A percentile compares a stretch with the other conserved stretches of the same genome.
Evolutionary conservation across 2,888 invertebrate genomes (phyloP).

Genomic region (Euplexia lucipara): DNA sequence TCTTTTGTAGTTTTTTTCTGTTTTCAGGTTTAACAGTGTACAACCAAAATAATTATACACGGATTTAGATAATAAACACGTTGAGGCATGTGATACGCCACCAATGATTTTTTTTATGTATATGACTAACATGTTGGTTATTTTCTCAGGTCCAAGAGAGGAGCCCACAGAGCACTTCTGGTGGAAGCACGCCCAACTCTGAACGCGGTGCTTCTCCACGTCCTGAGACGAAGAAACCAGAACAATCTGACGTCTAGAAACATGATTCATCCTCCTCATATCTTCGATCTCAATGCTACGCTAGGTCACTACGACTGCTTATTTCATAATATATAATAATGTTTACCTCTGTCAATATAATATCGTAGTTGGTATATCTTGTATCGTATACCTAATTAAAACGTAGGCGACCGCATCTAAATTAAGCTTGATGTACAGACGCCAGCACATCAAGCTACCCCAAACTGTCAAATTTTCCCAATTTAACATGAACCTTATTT

Average conservation of each 20-base stretch:
- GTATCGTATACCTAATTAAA: constrained; percentile 30
- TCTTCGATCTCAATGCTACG: constrained; percentile 10
- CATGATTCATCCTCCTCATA: constrained; percentile 12
- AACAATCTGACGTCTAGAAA: constrained; percentile 17
- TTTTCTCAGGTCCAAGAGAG: constrained; percentile 82
- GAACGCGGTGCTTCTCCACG: constrained; percentile 79
- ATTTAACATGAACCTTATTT: too few species aligned
- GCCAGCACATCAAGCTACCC: too few species aligned
- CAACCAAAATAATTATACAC: background rate
- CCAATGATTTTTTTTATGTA: background rate
- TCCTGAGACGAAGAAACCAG: constrained; percentile 62
- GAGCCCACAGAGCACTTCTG: constrained; percentile 87
- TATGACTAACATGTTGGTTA: constrained; percentile 35
- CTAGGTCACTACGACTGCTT: constrained; percentile 21
- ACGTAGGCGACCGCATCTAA: constrained; percentile 43
- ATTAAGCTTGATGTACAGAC: constrained; percentile 31
- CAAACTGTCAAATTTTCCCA: too few species aligned
- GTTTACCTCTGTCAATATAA: background rate
- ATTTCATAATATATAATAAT: constrained; percentile 25
- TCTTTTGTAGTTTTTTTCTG: too few species aligned
- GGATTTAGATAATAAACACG: background rate
- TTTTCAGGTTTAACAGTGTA: background rate
- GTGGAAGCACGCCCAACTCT: constrained; percentile 85
- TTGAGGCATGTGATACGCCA: background rate
- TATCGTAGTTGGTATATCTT: constrained; percentile 15